These are phyloP conservation scores for Chunga burmeisteri DNA, from an alignment of 2,113 vertebrate species.

Conservation along the genomic window DNA sequence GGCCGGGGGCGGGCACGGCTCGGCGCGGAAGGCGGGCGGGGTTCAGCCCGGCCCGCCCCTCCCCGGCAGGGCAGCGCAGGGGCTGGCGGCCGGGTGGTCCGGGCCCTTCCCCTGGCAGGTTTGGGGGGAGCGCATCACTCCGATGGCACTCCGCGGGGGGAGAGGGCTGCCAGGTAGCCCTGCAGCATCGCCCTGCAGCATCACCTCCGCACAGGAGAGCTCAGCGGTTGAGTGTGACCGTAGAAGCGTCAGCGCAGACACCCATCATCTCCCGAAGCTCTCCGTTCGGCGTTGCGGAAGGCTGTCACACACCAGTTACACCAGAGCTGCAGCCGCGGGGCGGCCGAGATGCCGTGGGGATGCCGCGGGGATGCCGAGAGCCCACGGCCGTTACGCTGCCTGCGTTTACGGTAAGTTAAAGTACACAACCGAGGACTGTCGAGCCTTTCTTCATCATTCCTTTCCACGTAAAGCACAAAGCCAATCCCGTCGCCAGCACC, in stretches of 20 bases:
- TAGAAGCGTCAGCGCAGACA: accelerated
- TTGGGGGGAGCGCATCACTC: too few relatives aligned
- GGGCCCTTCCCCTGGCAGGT: too few relatives aligned
- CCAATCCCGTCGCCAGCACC: neutral
- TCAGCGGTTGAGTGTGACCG: neutral
- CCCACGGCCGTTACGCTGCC: neutral
- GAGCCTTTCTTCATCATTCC: neutral
- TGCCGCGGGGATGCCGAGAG: too few relatives aligned
- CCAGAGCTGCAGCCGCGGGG: accelerated
- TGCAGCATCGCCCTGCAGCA: neutral
- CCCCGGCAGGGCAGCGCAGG: too few relatives aligned
- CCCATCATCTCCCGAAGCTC: accelerated
- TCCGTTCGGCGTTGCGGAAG: accelerated
- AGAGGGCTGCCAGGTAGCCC: neutral
- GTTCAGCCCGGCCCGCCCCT: neutral
- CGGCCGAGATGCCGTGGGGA: too few relatives aligned
- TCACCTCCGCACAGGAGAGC: too few relatives aligned
- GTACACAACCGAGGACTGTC: accelerated
- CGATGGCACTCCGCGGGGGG: neutral
- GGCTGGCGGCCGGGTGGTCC: too few relatives aligned
- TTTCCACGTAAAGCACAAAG: neutral
- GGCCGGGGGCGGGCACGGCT: neutral
- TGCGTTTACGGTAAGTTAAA: accelerated
- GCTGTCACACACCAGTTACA: accelerated
- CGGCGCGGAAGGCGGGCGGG: neutral